Conservation (phyloP, 2,797 vertebrate genomes). For the Phataginus tetradactyla region DNA sequence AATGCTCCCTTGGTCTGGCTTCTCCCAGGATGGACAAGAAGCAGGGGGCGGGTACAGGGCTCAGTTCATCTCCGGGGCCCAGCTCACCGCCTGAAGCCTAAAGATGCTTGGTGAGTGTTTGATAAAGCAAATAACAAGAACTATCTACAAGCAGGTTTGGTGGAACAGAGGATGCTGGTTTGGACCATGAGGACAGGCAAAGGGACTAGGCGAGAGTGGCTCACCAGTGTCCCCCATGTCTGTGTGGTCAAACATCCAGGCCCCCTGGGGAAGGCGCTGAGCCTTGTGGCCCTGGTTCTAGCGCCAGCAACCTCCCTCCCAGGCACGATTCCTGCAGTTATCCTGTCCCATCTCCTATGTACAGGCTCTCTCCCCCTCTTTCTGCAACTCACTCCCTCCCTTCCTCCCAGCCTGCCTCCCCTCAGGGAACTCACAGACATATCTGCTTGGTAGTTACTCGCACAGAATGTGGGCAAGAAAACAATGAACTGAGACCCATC, state of each 20-base stretch:
- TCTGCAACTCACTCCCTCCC: neutral
- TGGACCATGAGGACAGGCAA: too few species aligned
- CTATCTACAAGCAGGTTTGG: neutral
- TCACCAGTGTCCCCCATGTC: accelerated
- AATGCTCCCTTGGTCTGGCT: neutral
- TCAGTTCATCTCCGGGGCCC: neutral
- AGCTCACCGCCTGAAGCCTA: neutral
- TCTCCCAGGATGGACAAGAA: neutral
- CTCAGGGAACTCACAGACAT: neutral
- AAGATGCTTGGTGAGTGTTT: neutral
- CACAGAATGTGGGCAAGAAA: neutral
- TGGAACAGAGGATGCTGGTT: neutral
- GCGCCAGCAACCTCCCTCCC: neutral
- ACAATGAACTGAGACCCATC: neutral
- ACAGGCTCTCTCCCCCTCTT: neutral
- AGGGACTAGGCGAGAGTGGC: neutral
- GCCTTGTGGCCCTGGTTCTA: neutral
- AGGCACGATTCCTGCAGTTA: neutral
- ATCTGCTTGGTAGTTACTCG: neutral
- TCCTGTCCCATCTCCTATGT: neutral
- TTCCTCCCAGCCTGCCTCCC: neutral
- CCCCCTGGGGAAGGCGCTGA: neutral
- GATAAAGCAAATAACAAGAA: neutral
- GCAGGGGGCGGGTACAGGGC: neutral
- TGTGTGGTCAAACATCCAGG: neutral